These are phyloP conservation scores for Telmatherina bonti DNA, from an alignment of 2,797 vertebrate genomes.

Conservation along the genomic window DNA sequence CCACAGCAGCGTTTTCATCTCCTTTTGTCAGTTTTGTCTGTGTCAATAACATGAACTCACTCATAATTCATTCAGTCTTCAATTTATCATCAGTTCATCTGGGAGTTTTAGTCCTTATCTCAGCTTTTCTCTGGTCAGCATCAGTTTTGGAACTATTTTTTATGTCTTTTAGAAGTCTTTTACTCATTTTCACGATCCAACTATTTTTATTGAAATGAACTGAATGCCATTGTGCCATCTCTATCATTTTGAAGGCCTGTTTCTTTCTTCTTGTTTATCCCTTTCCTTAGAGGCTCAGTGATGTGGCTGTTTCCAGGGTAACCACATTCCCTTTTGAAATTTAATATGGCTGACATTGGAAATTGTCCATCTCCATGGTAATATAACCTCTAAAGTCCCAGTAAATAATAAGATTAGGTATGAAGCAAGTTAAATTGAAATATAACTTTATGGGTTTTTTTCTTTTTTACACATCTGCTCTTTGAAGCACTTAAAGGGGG, in stretches of 20 bases:
- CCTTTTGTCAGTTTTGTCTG: no score
- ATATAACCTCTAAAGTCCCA: slow-evolving; percentile 63
- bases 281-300: slow-evolving; percentile 56
- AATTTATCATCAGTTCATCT: no score
- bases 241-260: slow-evolving; percentile 36
- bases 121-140: slow-evolving; percentile 14
- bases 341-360: slow-evolving; percentile 73
- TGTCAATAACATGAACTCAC: no score
- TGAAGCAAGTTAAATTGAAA: slow-evolving; percentile 42
- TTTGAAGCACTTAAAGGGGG: background rate
- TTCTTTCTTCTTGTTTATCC: slow-evolving; percentile 27
- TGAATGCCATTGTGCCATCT: slow-evolving; percentile 29
- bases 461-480: background rate
- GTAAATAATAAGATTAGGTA: slow-evolving; percentile 60
- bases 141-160: slow-evolving; percentile 6
- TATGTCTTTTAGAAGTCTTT: slow-evolving; percentile 12
- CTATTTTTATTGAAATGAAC: slow-evolving; percentile 24
- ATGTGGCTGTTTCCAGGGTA: slow-evolving; percentile 81
- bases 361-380: slow-evolving; percentile 77
- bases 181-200: slow-evolving; percentile 12
- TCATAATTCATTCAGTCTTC: no score
- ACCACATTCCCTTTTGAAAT: slow-evolving; percentile 75
- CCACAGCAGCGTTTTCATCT: no score
- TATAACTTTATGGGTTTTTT: no score
- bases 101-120: background rate